Evolutionary conservation across 2,797 vertebrate species (phyloP).

Genomic region (Parambassis ranga): DNA sequence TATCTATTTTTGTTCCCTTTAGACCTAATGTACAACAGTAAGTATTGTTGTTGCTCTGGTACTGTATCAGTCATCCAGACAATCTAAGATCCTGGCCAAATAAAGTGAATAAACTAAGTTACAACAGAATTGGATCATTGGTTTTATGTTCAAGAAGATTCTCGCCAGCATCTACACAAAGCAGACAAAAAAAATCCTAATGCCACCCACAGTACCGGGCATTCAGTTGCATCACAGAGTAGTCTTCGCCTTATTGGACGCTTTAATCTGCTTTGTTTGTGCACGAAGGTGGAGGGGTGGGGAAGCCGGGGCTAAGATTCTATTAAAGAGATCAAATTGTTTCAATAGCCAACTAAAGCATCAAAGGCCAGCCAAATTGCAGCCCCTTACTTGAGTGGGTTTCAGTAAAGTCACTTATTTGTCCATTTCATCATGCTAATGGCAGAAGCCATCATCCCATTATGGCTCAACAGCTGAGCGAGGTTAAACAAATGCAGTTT

Average conservation of each 20-base stretch:
- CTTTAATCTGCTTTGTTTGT: slow-evolving; percentile 76
- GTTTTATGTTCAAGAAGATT: slow-evolving; percentile 2
- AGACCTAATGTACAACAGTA: background rate
- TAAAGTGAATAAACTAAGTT: slow-evolving; percentile 3
- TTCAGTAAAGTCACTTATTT: slow-evolving; percentile 81
- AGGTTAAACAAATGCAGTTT: slow-evolving; percentile 77
- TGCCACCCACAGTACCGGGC: slow-evolving; percentile 51
- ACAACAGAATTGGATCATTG: background rate
- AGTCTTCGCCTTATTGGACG: slow-evolving; percentile 61
- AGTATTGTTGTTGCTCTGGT: background rate
- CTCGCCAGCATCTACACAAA: background rate
- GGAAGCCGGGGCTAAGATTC: slow-evolving; percentile 67
- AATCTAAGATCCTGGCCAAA: no score
- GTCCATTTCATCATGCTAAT: slow-evolving; percentile 85
- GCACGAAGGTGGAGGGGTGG: slow-evolving; percentile 22
- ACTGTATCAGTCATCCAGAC: no score
- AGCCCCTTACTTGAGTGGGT: slow-evolving; percentile 71
- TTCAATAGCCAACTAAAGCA: slow-evolving; percentile 82
- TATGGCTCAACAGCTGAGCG: slow-evolving; percentile 73
- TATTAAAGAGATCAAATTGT: slow-evolving; percentile 81
- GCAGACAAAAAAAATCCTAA: slow-evolving; percentile 21
- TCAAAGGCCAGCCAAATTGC: slow-evolving; percentile 82
- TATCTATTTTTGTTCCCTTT: background rate
- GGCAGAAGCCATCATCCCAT: slow-evolving; percentile 77
- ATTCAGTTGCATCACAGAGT: slow-evolving; percentile 49